Conservation (phyloP, 2,888 invertebrate genomes). For the Drosophila nigritarsus region DNA sequence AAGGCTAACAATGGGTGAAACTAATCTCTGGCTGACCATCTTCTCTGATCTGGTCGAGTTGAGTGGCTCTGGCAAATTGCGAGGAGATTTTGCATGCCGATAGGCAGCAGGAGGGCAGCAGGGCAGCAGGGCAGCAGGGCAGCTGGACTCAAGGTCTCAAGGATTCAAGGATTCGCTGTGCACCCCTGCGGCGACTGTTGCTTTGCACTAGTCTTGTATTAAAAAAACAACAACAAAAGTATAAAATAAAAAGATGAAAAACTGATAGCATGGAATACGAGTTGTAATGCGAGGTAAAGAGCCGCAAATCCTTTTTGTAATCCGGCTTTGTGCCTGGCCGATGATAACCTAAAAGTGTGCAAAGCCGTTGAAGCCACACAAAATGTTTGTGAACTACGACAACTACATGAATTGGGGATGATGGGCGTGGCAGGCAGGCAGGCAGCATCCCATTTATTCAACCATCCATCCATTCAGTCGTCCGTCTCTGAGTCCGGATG, state of each 20-base stretch:
- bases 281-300: constrained; percentile 65
- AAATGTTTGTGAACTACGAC: constrained; percentile 60
- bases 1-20: constrained; percentile 48
- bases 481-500: constrained; percentile 14
- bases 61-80: constrained; percentile 61
- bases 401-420: constrained; percentile 30
- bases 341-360: constrained; percentile 76
- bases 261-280: constrained; percentile 35
- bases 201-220: constrained; percentile 41
- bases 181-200: constrained; percentile 56
- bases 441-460: neutral
- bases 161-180: constrained; percentile 10
- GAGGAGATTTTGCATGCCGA: constrained; percentile 62
- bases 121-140: constrained; percentile 6
- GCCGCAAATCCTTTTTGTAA: constrained; percentile 73
- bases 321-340: constrained; percentile 65
- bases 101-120: constrained; percentile 24
- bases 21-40: constrained; percentile 67
- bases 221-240: constrained; percentile 16
- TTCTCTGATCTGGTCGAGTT: constrained; percentile 55
- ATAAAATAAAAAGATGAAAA: constrained; percentile 26
- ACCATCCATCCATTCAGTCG: neutral
- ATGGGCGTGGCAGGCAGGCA: neutral
- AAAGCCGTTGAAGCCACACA: constrained; percentile 64
- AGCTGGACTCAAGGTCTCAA: constrained; percentile 9